Evolutionary conservation across 2,888 invertebrate species (phyloP), one percentile per base, ranked within the genome.

Genomic region (Acanthosepion pharaonis): DNA sequence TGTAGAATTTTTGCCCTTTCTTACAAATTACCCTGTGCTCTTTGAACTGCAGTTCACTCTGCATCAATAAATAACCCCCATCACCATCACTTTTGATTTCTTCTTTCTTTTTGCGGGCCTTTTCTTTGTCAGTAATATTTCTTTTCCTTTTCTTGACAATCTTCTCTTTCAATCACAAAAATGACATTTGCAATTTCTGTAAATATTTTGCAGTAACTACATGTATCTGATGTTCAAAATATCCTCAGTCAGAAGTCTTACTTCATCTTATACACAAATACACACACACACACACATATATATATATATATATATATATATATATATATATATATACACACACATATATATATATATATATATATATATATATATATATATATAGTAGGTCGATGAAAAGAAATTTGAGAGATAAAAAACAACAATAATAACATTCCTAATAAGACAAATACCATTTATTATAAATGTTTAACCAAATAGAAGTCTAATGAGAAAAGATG

Each of bases 1-100:
- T 78, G 78, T 78, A 78, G 78, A 15, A 78, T 78, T 78, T n/a
- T 78, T 78, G 78, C n/a, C 78, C 78, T 78, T n/a, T 11, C 78
- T 78, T 78, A 78, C 78, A 78, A 78, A 78, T 78, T 78, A 78
- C n/a, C 78, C n/a, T n/a, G 78, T 11, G 78, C n/a, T n/a, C 78
- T 78, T 11, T 78, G 78, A 78, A n/a, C n/a, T 78, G 78, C n/a
- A 78, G 78, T n/a, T 78, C 78, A 78, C n/a, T 4, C n/a, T 33
- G 18, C 78, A 78, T 78, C 78, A 78, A 78, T 78, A 78, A 78
- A 78, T 78, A 78, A 78, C 78, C 78, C n/a, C n/a, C n/a, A 78
- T 78, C n/a, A 78, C 78, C 78, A 78, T 78, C 78, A 33, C n/a
- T n/a, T 78, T 78, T 18, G 8, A 78, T 33, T 78, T n/a, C 78